A percentile compares a stretch with the other conserved stretches of the same genome.
Evolutionary conservation across 2,113 vertebrate genomes (phyloP).

Genomic region (Myiagra hebetior): DNA sequence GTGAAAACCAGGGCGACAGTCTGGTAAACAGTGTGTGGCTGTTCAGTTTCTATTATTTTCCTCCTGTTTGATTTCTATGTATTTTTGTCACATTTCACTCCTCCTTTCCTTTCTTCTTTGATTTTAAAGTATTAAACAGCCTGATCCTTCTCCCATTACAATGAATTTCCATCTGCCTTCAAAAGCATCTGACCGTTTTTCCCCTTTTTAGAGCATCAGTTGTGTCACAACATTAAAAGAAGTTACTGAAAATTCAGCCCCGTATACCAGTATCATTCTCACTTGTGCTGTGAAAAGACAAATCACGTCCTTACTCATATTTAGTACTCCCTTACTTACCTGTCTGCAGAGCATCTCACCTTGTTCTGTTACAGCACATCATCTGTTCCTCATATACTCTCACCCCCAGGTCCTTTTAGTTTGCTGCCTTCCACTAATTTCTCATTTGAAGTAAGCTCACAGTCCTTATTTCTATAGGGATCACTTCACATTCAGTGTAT

Average conservation of each 20-base stretch:
- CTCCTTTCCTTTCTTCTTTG: neutral
- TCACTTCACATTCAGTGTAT: neutral
- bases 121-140: neutral
- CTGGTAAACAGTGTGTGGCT: too few species aligned
- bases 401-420: neutral
- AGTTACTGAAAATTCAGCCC: neutral
- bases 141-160: neutral
- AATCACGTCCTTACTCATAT: neutral
- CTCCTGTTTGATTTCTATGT: neutral
- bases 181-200: accelerated
- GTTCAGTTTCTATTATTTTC: accelerated
- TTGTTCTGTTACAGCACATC: neutral
- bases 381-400: neutral
- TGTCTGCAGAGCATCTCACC: neutral
- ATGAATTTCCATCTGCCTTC: neutral
- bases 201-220: neutral
- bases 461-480: neutral
- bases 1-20: too few species aligned
- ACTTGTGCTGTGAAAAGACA: neutral
- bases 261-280: neutral
- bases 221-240: neutral
- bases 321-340: neutral
- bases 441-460: neutral
- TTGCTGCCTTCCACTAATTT: neutral
- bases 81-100: neutral